Base-by-base conservation (phyloP, 2,888 invertebrate species). In the Drosophila prostipennis region DNA sequence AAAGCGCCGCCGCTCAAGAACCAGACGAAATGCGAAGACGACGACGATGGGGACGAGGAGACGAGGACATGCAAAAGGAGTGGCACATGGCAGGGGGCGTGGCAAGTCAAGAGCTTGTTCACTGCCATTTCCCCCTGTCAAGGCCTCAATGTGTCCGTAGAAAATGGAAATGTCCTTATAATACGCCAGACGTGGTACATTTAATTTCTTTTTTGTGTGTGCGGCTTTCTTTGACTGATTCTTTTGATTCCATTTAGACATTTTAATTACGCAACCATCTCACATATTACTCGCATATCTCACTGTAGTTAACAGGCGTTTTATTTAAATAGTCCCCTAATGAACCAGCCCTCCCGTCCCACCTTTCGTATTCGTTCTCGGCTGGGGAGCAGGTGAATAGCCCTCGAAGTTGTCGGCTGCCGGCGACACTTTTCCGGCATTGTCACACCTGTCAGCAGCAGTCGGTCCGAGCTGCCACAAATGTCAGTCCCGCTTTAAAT, bases 131-230 rank as follows among this genome's bases (percentile, higher is more conserved):
- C 14, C 32, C 32, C 55, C 52, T 32, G 51, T 58, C 48, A 32
- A 45, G 64, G 49, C 36, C 32, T 36, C 46, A n/a, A 52, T 56
- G 40, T 29, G 49, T 37, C 61, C 45, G 57, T 16, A 59, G 59
- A 61, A 75, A 77, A 73, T 71, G 82, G 59, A 73, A 78, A 75
- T 75, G 74, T 72, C 64, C 65, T 69, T 73, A 81, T 72, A 75
- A 79, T 80, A 74, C 52, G 61, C 60, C 74, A 72, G 82, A 85
- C 64, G 77, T 79, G 85, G 70, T 61, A 70, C 48, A 61, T 69
- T 70, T 74, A 84, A 79, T 79, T 71, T 54, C 14, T 49, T 56
- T 63, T 55, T 73, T 65, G 36, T 67, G 40, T 36, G 39, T 49
- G 39, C 60, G 40, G 29, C 52, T 52, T 42, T 39, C 57, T 57